These are phyloP conservation scores for Tridacna gigas DNA, from an alignment of 2,888 invertebrate species.

Conservation along the genomic window DNA sequence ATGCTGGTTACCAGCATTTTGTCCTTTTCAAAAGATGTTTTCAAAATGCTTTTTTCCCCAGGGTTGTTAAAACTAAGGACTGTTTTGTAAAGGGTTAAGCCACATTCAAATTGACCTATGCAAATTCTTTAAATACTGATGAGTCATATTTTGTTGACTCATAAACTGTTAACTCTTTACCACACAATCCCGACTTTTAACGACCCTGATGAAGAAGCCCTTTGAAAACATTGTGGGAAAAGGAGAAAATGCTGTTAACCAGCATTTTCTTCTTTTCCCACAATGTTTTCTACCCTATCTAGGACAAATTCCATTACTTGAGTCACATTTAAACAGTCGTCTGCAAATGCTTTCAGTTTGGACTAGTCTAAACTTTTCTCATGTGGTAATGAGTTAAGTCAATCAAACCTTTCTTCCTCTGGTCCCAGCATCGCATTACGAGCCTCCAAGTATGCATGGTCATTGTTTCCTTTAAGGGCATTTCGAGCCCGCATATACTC, in stretches of 20 bases:
- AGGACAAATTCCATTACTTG: background rate
- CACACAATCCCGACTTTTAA: background rate
- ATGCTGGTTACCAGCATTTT: no score
- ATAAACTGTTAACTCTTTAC: background rate
- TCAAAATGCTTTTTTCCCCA: no score
- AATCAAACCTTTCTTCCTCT: background rate
- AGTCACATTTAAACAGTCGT: background rate
- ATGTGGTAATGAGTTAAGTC: no score
- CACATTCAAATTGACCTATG: no score
- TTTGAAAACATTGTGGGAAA: background rate
- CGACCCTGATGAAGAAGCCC: background rate
- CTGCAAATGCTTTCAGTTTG: background rate
- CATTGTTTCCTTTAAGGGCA: constrained; percentile 31
- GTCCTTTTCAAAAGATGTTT: no score
- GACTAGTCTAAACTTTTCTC: background rate
- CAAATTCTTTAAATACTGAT: no score
- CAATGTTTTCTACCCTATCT: background rate
- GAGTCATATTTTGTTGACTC: no score
- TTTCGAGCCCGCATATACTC: constrained; percentile 53
- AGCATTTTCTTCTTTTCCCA: background rate
- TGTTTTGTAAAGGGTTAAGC: no score
- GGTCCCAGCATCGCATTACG: constrained; percentile 18
- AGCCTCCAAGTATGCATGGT: constrained; percentile 11
- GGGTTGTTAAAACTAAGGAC: no score
- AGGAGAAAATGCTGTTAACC: background rate